These are phyloP conservation scores for Alauda arvensis DNA, from an alignment of 2,797 vertebrate genomes.

Conservation along the genomic window DNA sequence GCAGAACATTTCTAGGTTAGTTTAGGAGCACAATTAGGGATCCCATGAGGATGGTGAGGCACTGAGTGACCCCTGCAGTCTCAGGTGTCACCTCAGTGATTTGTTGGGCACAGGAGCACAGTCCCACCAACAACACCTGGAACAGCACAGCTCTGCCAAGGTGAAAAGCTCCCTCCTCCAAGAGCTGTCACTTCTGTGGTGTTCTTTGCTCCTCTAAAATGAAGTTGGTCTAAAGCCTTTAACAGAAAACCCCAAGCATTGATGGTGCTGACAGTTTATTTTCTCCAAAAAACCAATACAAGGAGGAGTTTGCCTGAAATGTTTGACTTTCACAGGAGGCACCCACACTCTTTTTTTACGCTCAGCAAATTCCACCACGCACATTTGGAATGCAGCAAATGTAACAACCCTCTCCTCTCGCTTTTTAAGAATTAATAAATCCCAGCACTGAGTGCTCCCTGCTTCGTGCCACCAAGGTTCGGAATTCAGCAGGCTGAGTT, in stretches of 20 bases:
- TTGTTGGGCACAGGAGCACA: neutral
- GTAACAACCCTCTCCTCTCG: neutral
- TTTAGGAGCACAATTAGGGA: neutral
- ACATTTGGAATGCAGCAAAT: neutral
- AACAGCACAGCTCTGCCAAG: neutral
- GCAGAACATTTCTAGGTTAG: neutral
- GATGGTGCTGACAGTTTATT: neutral
- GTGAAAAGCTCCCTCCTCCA: neutral
- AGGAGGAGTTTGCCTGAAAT: neutral
- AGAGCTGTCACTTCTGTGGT: neutral
- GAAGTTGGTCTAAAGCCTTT: neutral
- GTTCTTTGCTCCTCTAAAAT: neutral
- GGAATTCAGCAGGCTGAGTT: slow-evolving; percentile 67
- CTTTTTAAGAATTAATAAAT: slow-evolving; percentile 43
- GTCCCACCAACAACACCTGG: neutral
- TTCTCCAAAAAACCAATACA: neutral
- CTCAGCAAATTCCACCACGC: neutral
- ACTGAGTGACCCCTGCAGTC: neutral
- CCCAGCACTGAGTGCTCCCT: slow-evolving; percentile 30
- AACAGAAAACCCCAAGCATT: neutral
- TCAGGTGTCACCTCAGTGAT: neutral
- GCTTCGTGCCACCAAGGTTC: slow-evolving; percentile 43
- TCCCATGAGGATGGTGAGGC: neutral
- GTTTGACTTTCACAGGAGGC: neutral
- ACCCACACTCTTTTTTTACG: neutral